phyloP scores from a whole-genome alignment of 2,797 vertebrate genomes.

The Malurus leucopterus region DNA sequence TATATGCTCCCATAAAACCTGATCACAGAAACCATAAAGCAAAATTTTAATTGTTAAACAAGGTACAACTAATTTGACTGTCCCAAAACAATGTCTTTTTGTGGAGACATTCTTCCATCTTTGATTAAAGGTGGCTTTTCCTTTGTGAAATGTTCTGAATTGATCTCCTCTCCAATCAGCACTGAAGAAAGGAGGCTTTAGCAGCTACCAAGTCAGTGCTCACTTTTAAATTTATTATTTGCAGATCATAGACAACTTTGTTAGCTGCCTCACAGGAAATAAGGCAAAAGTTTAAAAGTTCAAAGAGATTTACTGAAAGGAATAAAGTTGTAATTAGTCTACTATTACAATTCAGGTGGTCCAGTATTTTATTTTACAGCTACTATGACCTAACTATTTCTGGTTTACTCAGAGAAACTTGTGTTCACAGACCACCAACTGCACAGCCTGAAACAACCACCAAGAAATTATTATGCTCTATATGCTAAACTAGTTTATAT shows the following conservation, averaged over 20 bases:
- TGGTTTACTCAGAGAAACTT: constrained; percentile 47
- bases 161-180: neutral
- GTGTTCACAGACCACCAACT: constrained; percentile 60
- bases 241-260: neutral
- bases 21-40: neutral
- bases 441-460: constrained; percentile 30
- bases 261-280: constrained; percentile 16
- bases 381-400: constrained; percentile 32
- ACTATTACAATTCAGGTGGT: constrained; percentile 43
- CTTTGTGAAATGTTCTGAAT: neutral
- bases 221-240: constrained; percentile 22
- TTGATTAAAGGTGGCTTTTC: neutral
- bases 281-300: neutral
- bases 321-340: constrained; percentile 42
- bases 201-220: neutral
- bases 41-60: neutral
- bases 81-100: neutral
- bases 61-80: neutral
- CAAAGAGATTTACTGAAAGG: constrained; percentile 26
- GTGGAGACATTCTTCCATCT: rapidly evolving
- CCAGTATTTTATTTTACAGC: constrained; percentile 33
- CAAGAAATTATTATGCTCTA: constrained; percentile 46
- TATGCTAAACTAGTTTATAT: constrained; percentile 35
- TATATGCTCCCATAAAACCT: neutral
- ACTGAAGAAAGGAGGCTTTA: neutral